Evolutionary conservation across 2,797 vertebrate genomes (phyloP).

Genomic region (Podargus strigoides): DNA sequence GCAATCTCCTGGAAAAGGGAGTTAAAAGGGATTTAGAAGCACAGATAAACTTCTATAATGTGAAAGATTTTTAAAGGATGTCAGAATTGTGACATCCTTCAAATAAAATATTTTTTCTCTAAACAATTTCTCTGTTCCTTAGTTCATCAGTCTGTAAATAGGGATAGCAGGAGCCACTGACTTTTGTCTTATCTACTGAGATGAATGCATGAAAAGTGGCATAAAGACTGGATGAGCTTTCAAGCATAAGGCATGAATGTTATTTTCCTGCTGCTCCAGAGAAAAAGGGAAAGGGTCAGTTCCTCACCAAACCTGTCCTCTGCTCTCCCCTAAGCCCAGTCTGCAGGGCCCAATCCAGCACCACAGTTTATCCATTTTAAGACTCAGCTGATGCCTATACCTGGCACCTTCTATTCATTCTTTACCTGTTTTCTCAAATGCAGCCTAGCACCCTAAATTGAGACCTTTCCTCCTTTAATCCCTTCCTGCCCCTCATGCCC

Average conservation of each 20-base stretch:
- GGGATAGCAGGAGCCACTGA: accelerated
- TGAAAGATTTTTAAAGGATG: not conserved
- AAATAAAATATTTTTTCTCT: not conserved
- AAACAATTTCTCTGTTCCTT: not conserved
- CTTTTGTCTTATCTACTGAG: not conserved
- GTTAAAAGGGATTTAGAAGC: not conserved
- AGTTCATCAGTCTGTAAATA: not conserved
- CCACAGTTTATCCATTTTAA: accelerated
- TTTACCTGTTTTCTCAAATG: not conserved
- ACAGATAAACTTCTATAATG: not conserved
- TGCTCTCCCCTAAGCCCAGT: not conserved
- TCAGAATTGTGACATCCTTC: not conserved
- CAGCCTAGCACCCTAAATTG: not conserved
- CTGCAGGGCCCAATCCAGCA: not conserved
- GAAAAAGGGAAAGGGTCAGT: not conserved
- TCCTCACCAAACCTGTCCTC: not conserved
- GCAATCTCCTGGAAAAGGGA: not conserved
- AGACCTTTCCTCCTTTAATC: not conserved
- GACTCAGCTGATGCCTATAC: not conserved
- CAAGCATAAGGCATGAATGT: not conserved
- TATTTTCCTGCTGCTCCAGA: not conserved
- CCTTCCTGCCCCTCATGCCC: not conserved
- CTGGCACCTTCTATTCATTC: not conserved
- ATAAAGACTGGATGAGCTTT: not conserved
- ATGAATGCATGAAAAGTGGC: not conserved